Evolutionary conservation across 2,888 invertebrate genomes (phyloP).

Genomic region (Limenitis camilla): DNA sequence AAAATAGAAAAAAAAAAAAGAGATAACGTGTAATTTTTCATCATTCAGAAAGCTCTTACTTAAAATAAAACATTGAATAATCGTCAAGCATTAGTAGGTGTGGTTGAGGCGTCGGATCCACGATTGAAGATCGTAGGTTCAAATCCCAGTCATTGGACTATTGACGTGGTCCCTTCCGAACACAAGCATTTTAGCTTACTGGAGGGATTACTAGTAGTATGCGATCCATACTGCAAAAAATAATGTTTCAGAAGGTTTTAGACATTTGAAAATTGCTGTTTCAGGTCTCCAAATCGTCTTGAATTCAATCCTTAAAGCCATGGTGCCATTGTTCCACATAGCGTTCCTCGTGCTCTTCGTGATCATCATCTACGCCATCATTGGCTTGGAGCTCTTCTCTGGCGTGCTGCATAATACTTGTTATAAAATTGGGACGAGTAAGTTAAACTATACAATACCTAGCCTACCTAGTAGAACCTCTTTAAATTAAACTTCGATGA

Average conservation of each 20-base stretch:
- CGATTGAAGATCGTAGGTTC: too few relatives aligned
- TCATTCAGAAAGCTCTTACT: too few relatives aligned
- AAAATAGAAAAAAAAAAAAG: too few relatives aligned
- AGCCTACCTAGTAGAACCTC: too few relatives aligned
- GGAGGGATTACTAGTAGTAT: not conserved
- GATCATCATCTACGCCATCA: slow-evolving; percentile 99
- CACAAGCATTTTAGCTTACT: too few relatives aligned
- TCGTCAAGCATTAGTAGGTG: too few relatives aligned
- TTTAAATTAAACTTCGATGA: too few relatives aligned
- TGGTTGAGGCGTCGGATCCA: too few relatives aligned
- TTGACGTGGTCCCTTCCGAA: too few relatives aligned
- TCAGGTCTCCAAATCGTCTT: slow-evolving; percentile 99
- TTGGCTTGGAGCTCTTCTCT: slow-evolving; percentile 97
- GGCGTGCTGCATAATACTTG: slow-evolving; percentile 96
- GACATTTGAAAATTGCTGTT: slow-evolving; percentile 29
- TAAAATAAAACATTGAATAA: too few relatives aligned
- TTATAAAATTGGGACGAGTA: slow-evolving; percentile 84
- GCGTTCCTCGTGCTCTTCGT: slow-evolving; percentile 98
- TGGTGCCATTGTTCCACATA: slow-evolving; percentile 99
- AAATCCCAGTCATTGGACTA: too few relatives aligned
- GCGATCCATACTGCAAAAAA: not conserved
- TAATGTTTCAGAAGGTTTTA: not conserved
- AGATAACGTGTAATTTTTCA: too few relatives aligned
- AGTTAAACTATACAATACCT: slow-evolving; percentile 18
- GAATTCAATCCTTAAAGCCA: slow-evolving; percentile 99